phyloP scores from a whole-genome alignment of 2,113 vertebrate species.

The Balaenoptera acutorostrata region DNA sequence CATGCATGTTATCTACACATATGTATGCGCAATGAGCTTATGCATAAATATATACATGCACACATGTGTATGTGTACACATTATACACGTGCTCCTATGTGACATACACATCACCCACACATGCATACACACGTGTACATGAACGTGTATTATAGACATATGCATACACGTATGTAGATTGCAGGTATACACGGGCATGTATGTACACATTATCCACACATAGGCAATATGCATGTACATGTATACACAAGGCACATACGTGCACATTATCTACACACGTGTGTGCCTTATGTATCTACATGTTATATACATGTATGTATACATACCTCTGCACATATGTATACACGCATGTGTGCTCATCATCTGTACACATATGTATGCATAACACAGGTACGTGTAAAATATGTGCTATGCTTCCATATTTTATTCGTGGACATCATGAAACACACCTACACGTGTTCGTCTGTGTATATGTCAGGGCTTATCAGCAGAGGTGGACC shows the following conservation, averaged over 20 bases:
- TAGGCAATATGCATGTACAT: no score
- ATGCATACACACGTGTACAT: background rate
- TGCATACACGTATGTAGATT: background rate
- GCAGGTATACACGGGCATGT: accelerated
- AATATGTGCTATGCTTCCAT: background rate
- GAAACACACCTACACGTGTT: no score
- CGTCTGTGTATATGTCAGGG: accelerated
- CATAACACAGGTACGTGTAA: background rate
- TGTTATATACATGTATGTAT: background rate
- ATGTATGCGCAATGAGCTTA: no score
- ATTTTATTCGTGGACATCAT: accelerated
- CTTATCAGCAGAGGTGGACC: background rate
- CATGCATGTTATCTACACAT: accelerated
- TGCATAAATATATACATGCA: background rate
- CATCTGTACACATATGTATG: background rate
- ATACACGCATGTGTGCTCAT: accelerated
- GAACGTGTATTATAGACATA: background rate
- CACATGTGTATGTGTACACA: background rate
- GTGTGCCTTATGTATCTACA: accelerated
- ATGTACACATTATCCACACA: no score
- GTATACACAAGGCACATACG: background rate
- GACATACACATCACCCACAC: background rate
- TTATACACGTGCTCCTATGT: background rate
- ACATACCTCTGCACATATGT: background rate
- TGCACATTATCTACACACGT: background rate